A percentile compares a stretch with the other conserved stretches of the same genome.
Evolutionary conservation across 2,113 vertebrate species (phyloP).

Genomic region (Tupaia tana): DNA sequence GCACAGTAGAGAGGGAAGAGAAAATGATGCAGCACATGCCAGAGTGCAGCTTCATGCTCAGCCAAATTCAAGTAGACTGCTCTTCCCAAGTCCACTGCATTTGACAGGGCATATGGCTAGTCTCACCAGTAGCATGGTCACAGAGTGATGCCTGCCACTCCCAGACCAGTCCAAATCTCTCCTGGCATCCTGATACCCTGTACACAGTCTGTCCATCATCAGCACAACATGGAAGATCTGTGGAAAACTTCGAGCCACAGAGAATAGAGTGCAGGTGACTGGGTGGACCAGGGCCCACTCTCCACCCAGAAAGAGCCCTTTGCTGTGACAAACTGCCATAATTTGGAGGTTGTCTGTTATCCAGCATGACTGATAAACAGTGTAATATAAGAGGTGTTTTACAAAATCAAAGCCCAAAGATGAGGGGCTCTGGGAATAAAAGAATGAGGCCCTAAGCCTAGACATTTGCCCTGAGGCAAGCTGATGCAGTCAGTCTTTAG

Average conservation of each 20-base stretch:
- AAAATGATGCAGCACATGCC: fast-evolving
- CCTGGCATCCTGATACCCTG: background rate
- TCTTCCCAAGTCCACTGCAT: background rate
- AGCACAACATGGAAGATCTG: background rate
- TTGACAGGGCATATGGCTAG: fast-evolving
- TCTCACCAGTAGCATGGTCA: background rate
- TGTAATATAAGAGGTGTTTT: background rate
- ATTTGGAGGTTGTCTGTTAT: background rate
- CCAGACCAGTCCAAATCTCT: background rate
- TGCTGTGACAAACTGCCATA: background rate
- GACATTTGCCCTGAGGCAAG: background rate
- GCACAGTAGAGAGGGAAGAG: background rate
- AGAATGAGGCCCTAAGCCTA: background rate
- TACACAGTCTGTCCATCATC: background rate
- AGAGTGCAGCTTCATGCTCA: background rate
- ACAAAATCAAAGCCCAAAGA: background rate
- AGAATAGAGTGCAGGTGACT: fast-evolving
- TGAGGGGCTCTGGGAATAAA: background rate
- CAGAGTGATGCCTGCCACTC: background rate
- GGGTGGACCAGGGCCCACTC: background rate
- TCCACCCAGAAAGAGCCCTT: background rate
- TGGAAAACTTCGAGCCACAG: background rate
- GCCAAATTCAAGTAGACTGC: fast-evolving
- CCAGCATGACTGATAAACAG: background rate
- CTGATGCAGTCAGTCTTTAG: background rate